phyloP scores from a whole-genome alignment of 2,888 invertebrate species.

The Idaea aversata region DNA sequence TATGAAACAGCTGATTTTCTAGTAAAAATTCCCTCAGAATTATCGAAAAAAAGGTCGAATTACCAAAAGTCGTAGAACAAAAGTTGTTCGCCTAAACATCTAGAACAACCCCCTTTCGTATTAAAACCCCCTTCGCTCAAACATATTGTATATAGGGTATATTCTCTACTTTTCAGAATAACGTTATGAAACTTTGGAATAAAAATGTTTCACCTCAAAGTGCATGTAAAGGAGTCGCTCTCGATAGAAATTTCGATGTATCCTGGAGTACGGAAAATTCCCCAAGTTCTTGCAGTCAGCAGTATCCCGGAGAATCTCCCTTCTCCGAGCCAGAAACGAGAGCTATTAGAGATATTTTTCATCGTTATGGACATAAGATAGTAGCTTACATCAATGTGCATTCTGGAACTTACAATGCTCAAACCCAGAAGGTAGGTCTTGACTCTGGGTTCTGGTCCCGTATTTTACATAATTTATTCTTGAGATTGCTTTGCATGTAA shows the following conservation, averaged over 20 bases:
- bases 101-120: too few species aligned
- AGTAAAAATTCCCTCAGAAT: too few species aligned
- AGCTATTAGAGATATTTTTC: constrained; percentile 54
- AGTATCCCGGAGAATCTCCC: constrained; percentile 53
- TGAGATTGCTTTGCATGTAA: not conserved
- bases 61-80: too few species aligned
- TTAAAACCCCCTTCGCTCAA: too few species aligned
- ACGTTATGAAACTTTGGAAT: constrained; percentile 30
- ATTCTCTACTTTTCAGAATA: not conserved
- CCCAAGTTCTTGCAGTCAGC: constrained; percentile 51
- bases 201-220: constrained; percentile 59
- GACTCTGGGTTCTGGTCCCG: not conserved
- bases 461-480: not conserved
- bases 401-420: constrained; percentile 34
- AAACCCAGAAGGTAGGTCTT: constrained; percentile 45
- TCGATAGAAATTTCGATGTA: constrained; percentile 69
- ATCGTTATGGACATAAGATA: constrained; percentile 60
- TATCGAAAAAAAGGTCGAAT: too few species aligned
- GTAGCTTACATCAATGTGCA: constrained; percentile 62
- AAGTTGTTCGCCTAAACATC: too few species aligned
- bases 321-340: constrained; percentile 63
- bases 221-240: constrained; percentile 54
- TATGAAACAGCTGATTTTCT: too few species aligned
- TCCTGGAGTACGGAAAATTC: constrained; percentile 44
- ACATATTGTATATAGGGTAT: too few species aligned